These are phyloP conservation scores for Agonopterix heracliana DNA, from an alignment of 2,888 invertebrate species.

Conservation along the genomic window DNA sequence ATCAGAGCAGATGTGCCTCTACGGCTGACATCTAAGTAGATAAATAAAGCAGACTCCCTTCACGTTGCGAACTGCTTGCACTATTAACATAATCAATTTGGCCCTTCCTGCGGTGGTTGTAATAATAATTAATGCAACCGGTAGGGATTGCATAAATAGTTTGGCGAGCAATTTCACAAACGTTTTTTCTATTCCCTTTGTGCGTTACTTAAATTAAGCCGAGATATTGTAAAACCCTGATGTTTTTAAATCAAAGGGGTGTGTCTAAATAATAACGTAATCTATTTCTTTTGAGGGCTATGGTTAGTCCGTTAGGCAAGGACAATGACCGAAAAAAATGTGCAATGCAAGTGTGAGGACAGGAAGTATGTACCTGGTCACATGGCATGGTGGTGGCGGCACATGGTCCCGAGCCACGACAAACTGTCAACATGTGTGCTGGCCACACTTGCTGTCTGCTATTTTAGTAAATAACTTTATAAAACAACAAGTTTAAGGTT, in stretches of 20 bases:
- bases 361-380: constrained; percentile 57
- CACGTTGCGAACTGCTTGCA: constrained; percentile 29
- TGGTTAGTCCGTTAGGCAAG: constrained; percentile 10
- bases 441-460: constrained; percentile 33
- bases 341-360: constrained; percentile 42
- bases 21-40: constrained; percentile 39
- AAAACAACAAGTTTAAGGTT: constrained; percentile 38
- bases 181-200: constrained; percentile 18
- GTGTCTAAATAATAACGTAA: constrained; percentile 6
- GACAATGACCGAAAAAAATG: constrained; percentile 35
- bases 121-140: constrained; percentile 40
- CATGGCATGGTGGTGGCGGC: constrained; percentile 43
- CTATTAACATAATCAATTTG: constrained; percentile 50
- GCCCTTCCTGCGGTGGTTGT: constrained; percentile 30
- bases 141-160: constrained; percentile 16
- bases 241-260: constrained; percentile 11
- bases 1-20: constrained; percentile 66
- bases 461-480: constrained; percentile 25
- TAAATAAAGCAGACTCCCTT: constrained; percentile 39
- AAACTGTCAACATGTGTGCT: constrained; percentile 50
- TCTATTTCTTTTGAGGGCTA: constrained; percentile 1
- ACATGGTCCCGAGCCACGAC: constrained; percentile 44
- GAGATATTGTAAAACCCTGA: constrained; percentile 14
- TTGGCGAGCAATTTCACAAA: constrained; percentile 17
- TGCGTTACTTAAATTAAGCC: constrained; percentile 30